Conservation (phyloP, 2,797 vertebrate genomes). For the Chaetodon trifasciatus region DNA sequence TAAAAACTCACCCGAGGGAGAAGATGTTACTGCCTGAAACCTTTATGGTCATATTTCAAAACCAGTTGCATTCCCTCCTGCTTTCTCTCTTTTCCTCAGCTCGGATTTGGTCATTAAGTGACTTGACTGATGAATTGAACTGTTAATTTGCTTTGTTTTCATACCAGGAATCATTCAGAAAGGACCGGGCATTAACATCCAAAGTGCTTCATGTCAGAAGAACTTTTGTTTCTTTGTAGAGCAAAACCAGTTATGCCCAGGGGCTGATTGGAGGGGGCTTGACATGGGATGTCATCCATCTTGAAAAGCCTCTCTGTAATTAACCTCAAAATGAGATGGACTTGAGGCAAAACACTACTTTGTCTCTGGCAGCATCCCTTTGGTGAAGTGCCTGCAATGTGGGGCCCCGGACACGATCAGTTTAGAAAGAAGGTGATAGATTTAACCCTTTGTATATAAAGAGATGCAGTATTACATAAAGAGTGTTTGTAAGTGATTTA, state of each 20-base stretch:
- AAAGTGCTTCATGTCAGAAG: neutral
- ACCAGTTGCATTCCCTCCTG: neutral
- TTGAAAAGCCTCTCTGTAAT: conserved; percentile 48
- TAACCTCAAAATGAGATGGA: conserved; percentile 46
- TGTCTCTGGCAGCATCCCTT: conserved; percentile 28
- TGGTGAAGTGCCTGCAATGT: conserved; percentile 8
- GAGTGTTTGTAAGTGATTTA: neutral
- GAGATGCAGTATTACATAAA: neutral
- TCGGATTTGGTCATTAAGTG: conserved; percentile 7
- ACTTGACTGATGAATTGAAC: conserved; percentile 11
- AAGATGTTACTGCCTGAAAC: neutral
- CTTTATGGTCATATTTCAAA: neutral
- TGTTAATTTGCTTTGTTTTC: neutral
- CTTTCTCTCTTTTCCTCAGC: neutral
- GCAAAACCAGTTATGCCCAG: conserved; percentile 8
- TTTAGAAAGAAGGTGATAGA: conserved; percentile 1
- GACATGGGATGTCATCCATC: conserved; percentile 34
- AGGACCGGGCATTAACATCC: conserved; percentile 2
- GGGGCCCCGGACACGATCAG: neutral
- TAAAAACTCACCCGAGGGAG: neutral
- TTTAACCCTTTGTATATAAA: neutral
- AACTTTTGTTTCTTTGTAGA: conserved; percentile 27
- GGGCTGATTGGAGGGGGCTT: conserved; percentile 39
- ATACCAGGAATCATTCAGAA: conserved; percentile 12
- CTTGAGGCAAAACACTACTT: conserved; percentile 22